These are phyloP conservation scores for Pygoscelis antarcticus DNA, from an alignment of 2,113 vertebrate species.

Conservation along the genomic window DNA sequence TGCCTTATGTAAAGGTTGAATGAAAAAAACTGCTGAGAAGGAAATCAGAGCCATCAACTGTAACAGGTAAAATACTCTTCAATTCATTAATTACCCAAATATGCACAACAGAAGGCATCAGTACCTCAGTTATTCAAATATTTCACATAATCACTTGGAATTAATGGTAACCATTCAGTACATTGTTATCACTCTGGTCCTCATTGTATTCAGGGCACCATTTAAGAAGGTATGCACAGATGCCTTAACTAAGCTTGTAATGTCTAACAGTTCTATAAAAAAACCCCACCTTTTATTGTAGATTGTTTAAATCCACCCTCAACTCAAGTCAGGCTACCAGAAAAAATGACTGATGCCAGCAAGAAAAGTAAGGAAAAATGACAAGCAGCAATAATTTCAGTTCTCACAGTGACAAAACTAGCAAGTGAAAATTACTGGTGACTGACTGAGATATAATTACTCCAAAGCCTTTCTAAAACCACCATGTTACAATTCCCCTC, in stretches of 20 bases:
- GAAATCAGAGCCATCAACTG: background rate
- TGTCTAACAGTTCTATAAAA: background rate
- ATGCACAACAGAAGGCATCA: background rate
- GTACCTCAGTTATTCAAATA: background rate
- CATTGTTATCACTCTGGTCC: background rate
- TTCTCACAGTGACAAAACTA: background rate
- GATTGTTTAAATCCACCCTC: background rate
- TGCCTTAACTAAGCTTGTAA: background rate
- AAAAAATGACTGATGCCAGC: background rate
- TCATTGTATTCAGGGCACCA: background rate
- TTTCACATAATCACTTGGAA: background rate
- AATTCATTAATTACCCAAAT: background rate
- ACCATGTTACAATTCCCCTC: background rate
- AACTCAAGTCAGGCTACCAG: background rate
- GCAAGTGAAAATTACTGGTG: background rate
- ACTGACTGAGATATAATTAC: background rate
- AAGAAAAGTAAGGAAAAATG: background rate
- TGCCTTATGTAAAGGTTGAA: background rate
- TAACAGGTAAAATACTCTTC: background rate
- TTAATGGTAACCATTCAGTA: background rate
- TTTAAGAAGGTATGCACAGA: background rate
- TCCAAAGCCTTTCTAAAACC: background rate
- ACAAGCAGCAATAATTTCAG: background rate
- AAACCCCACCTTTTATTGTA: background rate
- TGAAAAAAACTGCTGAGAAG: background rate